Evolutionary conservation across 2,113 vertebrate genomes (phyloP).

Genomic region (Orientallactaga bullata): DNA sequence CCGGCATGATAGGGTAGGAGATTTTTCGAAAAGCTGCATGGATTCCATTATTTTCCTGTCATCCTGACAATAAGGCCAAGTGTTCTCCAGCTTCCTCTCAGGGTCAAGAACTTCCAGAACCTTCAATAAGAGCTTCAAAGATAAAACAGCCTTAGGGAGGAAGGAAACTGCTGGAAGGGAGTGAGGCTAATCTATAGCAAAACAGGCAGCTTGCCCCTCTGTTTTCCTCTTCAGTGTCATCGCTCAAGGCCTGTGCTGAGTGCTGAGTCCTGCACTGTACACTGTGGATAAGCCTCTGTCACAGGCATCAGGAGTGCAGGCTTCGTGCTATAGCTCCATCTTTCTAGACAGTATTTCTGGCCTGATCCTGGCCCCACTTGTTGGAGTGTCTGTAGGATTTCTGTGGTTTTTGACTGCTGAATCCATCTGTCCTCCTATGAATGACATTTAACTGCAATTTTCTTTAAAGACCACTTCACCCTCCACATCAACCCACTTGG

Average conservation of each 20-base stretch:
- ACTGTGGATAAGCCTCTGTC: not conserved
- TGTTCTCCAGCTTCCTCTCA: conserved; percentile 76
- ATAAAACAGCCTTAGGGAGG: conserved; percentile 12
- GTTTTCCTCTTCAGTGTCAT: not conserved
- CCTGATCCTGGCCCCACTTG: no score
- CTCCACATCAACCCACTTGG: not conserved
- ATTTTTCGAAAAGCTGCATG: not conserved
- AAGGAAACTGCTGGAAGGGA: not conserved
- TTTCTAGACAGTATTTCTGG: not conserved
- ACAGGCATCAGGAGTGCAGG: not conserved
- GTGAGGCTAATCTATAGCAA: not conserved
- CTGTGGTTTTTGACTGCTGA: not conserved
- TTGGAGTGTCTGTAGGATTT: not conserved
- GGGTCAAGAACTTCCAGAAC: conserved; percentile 87
- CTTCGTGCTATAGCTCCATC: not conserved
- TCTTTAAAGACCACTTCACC: not conserved
- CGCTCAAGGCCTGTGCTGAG: not conserved
- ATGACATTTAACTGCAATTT: not conserved
- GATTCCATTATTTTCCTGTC: not conserved
- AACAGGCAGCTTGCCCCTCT: not conserved
- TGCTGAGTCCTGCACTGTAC: not conserved
- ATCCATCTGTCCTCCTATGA: not conserved
- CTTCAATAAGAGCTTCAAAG: conserved; percentile 86
- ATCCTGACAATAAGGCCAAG: conserved; percentile 39
- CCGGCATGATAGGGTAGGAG: not conserved